Evolutionary conservation across 2,113 vertebrate genomes (phyloP).

Genomic region (Amphiprion percula): DNA sequence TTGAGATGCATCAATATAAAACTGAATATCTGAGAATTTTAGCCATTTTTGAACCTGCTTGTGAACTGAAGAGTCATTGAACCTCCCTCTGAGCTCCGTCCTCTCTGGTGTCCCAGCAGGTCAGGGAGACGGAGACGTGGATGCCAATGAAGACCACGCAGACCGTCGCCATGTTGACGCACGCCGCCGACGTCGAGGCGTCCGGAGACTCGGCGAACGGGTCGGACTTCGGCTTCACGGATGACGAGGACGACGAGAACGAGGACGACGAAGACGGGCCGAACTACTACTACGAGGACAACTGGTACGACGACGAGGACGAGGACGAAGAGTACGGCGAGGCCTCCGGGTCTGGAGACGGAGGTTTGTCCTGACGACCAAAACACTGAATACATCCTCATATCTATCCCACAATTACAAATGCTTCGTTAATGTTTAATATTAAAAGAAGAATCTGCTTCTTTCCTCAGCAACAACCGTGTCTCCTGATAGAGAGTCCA

Average conservation of each 20-base stretch:
- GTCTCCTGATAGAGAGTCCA: background rate
- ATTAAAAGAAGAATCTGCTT: background rate
- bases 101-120: slow-evolving; percentile 76
- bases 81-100: slow-evolving; percentile 15
- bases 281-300: background rate
- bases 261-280: background rate
- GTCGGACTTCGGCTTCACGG: slow-evolving; percentile 75
- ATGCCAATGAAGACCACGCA: slow-evolving; percentile 79
- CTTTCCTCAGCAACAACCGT: slow-evolving; percentile 31
- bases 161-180: background rate
- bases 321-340: slow-evolving; percentile 70
- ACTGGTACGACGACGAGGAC: slow-evolving; percentile 66
- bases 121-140: slow-evolving; percentile 87
- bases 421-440: background rate
- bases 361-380: slow-evolving; percentile 69
- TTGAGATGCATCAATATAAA: background rate
- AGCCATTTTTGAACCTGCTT: too few species aligned
- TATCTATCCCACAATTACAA: too few species aligned
- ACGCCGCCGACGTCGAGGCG: slow-evolving; percentile 21
- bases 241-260: slow-evolving; percentile 57
- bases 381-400: too few species aligned
- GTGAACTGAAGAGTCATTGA: too few species aligned
- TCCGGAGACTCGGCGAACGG: slow-evolving; percentile 72
- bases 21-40: too few species aligned
- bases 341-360: slow-evolving; percentile 90